A percentile compares a stretch with the other conserved stretches of the same genome.
Conservation (phyloP, 2,113 vertebrate species). For the Hystrix cristata region DNA sequence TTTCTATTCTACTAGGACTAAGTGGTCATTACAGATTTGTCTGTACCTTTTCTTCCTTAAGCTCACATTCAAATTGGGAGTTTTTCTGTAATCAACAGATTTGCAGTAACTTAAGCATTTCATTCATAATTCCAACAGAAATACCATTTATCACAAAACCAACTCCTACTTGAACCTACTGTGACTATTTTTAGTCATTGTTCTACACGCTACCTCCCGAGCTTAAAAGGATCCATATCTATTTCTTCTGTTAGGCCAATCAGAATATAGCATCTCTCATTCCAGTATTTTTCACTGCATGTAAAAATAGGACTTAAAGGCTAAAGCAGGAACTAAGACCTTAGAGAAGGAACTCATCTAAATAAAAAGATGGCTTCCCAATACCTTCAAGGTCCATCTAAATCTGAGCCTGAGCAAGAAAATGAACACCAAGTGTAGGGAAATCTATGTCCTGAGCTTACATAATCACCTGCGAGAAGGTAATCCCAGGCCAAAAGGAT, state of each 20-base stretch:
- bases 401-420: conserved; percentile 23
- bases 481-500: background rate
- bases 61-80: background rate
- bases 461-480: background rate
- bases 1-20: conserved; percentile 10
- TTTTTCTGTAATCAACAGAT: conserved; percentile 27
- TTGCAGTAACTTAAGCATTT: conserved; percentile 39
- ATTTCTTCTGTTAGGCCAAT: conserved; percentile 34
- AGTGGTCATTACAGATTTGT: conserved; percentile 8
- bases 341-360: background rate
- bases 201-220: background rate
- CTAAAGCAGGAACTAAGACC: conserved; percentile 6
- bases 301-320: background rate
- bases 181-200: background rate
- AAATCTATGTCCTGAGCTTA: background rate
- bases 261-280: background rate
- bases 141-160: background rate
- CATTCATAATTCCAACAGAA: conserved; percentile 17
- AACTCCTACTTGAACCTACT: background rate
- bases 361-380: background rate
- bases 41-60: background rate
- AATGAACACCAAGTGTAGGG: background rate
- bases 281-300: background rate
- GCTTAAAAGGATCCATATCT: background rate
- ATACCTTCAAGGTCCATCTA: background rate